These are phyloP conservation scores for Piaya cayana DNA, from an alignment of 2,113 vertebrate species.

Conservation along the genomic window DNA sequence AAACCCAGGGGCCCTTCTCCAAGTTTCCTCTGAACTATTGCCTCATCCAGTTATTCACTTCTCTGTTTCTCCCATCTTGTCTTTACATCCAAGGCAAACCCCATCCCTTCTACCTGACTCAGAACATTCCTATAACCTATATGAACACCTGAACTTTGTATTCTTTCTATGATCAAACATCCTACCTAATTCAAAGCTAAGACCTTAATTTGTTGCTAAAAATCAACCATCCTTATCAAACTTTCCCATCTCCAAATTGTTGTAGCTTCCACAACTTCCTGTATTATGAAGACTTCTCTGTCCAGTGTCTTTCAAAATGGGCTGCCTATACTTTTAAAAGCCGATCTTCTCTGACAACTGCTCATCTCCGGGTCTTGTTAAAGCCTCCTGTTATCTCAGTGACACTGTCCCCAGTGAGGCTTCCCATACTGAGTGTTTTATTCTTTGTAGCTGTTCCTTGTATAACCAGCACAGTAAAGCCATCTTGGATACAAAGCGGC, in stretches of 20 bases:
- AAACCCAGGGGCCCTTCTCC: background rate
- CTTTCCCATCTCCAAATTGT: background rate
- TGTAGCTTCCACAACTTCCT: background rate
- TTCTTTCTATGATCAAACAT: background rate
- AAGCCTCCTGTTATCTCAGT: background rate
- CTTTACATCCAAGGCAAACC: background rate
- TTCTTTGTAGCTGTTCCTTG: background rate
- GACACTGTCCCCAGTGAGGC: background rate
- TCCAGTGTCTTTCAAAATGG: background rate
- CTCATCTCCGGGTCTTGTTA: background rate
- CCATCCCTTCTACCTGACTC: background rate
- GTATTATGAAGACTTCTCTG: background rate
- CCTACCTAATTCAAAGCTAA: background rate
- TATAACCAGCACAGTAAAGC: accelerated
- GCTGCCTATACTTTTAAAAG: background rate
- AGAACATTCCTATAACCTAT: background rate
- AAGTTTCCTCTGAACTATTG: background rate
- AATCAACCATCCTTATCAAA: background rate
- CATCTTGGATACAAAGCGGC: background rate
- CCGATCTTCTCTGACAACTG: background rate
- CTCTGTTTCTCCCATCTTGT: background rate
- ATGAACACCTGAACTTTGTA: background rate
- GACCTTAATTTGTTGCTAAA: background rate
- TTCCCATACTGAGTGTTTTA: background rate
- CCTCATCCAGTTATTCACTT: background rate